Evolutionary conservation across 2,797 vertebrate genomes (phyloP).

Genomic region (Amblyopsis hoosieri): DNA sequence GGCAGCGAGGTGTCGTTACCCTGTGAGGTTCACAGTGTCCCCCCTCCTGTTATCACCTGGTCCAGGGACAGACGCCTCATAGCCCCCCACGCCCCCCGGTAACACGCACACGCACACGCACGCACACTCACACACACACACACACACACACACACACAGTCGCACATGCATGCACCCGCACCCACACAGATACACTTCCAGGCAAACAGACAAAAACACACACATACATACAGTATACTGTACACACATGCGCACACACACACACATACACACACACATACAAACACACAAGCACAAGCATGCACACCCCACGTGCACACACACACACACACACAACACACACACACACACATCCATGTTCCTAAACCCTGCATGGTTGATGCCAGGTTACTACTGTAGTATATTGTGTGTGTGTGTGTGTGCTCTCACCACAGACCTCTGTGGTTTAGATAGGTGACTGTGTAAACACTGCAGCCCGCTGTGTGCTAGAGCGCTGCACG

Average conservation of each 20-base stretch:
- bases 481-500: slow-evolving; percentile 46
- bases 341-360: no score
- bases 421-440: slow-evolving; percentile 25
- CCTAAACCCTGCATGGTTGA: no score
- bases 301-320: no score
- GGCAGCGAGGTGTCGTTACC: slow-evolving; percentile 87
- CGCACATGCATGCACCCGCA: no score
- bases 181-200: no score
- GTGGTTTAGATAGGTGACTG: slow-evolving; percentile 58
- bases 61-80: slow-evolving; percentile 91
- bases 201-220: no score
- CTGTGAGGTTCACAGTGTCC: slow-evolving; percentile 90
- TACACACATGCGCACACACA: no score
- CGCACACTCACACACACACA: no score
- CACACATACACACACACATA: background rate
- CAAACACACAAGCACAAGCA: no score
- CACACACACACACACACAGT: slow-evolving; percentile 4
- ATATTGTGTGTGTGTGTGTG: slow-evolving; percentile 4
- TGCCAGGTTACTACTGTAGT: no score
- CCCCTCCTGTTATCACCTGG: slow-evolving; percentile 92
- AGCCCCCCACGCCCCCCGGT: slow-evolving; percentile 94
- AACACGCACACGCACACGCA: slow-evolving; percentile 25
- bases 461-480: slow-evolving; percentile 53
- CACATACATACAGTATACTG: no score
- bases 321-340: no score